Conservation (phyloP, 2,113 vertebrate genomes). For the Elachura formosa region DNA sequence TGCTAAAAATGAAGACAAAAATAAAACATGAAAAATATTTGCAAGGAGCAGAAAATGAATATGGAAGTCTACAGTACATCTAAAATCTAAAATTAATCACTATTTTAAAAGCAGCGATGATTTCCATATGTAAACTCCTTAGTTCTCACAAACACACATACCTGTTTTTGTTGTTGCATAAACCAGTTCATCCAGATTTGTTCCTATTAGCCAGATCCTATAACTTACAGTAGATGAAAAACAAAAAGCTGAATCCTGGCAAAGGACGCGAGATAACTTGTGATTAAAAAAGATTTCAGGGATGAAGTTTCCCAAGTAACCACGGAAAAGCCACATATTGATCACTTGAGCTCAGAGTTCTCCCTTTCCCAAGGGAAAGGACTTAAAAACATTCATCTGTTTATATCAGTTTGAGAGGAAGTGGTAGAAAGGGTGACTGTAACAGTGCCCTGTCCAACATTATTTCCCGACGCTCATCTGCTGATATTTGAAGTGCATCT, state of each 20-base stretch:
- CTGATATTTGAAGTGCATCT: background rate
- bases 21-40: background rate
- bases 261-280: background rate
- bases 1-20: background rate
- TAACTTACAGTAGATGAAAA: background rate
- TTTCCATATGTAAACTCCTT: background rate
- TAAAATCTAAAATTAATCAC: background rate
- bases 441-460: background rate
- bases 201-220: background rate
- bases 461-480: background rate
- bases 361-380: slow-evolving; percentile 27
- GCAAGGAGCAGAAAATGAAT: background rate
- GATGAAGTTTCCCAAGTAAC: background rate
- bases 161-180: background rate
- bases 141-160: background rate
- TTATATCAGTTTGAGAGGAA: slow-evolving; percentile 12
- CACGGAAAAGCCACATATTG: background rate
- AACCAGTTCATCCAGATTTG: background rate
- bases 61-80: background rate
- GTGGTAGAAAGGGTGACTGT: background rate
- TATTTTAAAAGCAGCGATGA: background rate
- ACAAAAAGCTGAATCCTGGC: background rate
- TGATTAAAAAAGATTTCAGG: slow-evolving; percentile 1
- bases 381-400: background rate
- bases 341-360: background rate